These are phyloP conservation scores for Pipa parva DNA, from an alignment of 2,113 vertebrate species.

Conservation along the genomic window DNA sequence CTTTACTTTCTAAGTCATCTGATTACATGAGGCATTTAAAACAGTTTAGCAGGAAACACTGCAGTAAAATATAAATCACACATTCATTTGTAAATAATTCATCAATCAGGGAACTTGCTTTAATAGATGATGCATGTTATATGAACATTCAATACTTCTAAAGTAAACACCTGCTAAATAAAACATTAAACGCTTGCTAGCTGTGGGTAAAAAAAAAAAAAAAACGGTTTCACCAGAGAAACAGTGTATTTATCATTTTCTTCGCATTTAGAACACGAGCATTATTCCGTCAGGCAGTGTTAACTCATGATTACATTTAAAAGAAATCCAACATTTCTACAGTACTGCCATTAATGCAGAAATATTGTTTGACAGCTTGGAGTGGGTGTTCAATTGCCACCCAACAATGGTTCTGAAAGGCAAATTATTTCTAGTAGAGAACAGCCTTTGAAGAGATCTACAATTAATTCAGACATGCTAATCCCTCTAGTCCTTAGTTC, in stretches of 20 bases:
- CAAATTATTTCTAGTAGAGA: too few species aligned
- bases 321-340: too few species aligned
- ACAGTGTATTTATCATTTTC: background rate
- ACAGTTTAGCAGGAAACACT: background rate
- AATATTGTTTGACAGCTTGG: too few species aligned
- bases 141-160: background rate
- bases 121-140: background rate
- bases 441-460: too few species aligned
- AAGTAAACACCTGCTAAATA: background rate
- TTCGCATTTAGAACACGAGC: too few species aligned
- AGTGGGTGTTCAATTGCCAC: too few species aligned
- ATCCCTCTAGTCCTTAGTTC: too few species aligned
- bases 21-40: background rate
- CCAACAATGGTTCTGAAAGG: too few species aligned
- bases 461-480: too few species aligned
- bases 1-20: background rate
- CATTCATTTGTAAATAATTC: background rate
- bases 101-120: conserved; percentile 1
- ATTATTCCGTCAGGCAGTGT: too few species aligned
- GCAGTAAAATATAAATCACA: background rate
- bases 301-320: too few species aligned
- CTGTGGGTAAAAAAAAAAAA: background rate
- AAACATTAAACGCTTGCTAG: background rate
- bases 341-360: too few species aligned
- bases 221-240: background rate